Base-by-base conservation (phyloP, 1,140 invertebrate species). In the Steinernema feltiae region DNA sequence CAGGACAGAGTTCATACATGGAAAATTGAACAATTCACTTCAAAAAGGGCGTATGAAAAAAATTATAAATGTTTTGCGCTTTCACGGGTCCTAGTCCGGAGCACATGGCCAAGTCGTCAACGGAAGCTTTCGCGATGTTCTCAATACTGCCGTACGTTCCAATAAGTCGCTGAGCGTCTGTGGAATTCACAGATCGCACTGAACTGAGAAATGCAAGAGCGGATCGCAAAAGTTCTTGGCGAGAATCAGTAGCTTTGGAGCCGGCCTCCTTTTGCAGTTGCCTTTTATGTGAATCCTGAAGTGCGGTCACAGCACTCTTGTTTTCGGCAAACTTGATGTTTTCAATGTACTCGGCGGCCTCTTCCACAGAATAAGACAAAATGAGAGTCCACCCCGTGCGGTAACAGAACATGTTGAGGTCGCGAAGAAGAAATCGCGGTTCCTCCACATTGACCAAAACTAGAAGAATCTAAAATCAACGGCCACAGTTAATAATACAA, bases 261-360 rank as follows among this genome's bases (percentile, higher is more conserved):
- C 53, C 53, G 71, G 30, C 77, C 71, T 77, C 75, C 31, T 71
- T 78, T 71, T 74, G 74, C 72, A 69, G 71, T 63, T 24, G 73
- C 74, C 48, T 82, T 30, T 30, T 83, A 70, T 31, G 71, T 41
- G 53, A 46, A 12, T 79, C 32, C 35, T 70, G 63, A 12, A 83
- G 76, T 27, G 74, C 71, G n/a, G 48, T 63, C 69, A 76, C 73
- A 0, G 75, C 63, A 53, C 76, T 78, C 24, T 76, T 76, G 21
- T 76, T 82, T 48, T 85, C 85, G 31, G 81, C 71, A 30, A 82
- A 32, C 72, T 86, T 86, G 17, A 86, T 74, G 32, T 76, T 85
- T 69, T 85, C 84, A 41, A 85, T 75, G 70, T 86, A 85, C 72
- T 85, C 84, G 15, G 80, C 84, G 0, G 85, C 85, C 72, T 85